These are phyloP conservation scores for Lepidonotus clava DNA, from an alignment of 2,888 invertebrate genomes.

Conservation along the genomic window DNA sequence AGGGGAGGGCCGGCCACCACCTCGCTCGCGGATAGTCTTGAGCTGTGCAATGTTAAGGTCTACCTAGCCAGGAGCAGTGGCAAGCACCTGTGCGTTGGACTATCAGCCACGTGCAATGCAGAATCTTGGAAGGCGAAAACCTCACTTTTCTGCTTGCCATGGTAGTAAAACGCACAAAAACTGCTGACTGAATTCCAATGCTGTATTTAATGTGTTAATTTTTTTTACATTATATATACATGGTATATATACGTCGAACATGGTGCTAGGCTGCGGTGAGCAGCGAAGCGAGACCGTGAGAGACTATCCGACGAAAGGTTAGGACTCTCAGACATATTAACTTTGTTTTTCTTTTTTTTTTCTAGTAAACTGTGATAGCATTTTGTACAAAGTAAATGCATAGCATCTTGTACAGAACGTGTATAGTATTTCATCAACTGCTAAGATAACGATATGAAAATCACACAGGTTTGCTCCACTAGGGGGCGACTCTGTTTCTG, in stretches of 20 bases:
- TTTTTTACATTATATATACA: conserved; percentile 30
- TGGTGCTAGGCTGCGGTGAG: conserved; percentile 47
- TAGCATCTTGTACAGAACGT: conserved; percentile 50
- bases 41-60: too few relatives aligned
- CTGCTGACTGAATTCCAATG: conserved; percentile 46
- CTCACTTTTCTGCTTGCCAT: conserved; percentile 3
- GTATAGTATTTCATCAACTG: conserved; percentile 42
- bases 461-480: neutral
- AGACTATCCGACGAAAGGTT: conserved; percentile 3
- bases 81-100: neutral
- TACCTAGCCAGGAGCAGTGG: too few relatives aligned
- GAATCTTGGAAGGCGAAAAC: neutral
- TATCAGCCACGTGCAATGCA: neutral
- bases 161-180: neutral
- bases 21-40: too few relatives aligned
- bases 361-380: conserved; percentile 56
- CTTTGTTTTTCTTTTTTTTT: conserved; percentile 42
- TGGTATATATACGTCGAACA: conserved; percentile 40
- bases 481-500: neutral
- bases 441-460: conserved; percentile 5
- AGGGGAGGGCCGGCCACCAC: too few relatives aligned
- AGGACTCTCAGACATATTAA: neutral
- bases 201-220: conserved; percentile 20
- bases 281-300: conserved; percentile 31
- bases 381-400: conserved; percentile 43